Base-by-base conservation (phyloP, 2,113 vertebrate species). In the Actinemys pallida region DNA sequence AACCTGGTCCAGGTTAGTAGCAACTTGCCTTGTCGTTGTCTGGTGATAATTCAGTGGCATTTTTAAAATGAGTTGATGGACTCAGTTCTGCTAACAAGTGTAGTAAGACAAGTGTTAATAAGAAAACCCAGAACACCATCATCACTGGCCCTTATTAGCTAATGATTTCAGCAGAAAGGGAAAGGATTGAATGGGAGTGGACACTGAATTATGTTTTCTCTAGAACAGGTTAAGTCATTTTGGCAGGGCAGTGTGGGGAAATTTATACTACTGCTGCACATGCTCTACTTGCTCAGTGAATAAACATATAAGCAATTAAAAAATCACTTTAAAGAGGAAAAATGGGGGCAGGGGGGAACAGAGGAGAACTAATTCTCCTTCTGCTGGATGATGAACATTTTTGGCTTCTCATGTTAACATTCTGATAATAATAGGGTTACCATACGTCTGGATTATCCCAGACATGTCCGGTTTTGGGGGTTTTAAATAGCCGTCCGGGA, bases 1-100 rank as follows among this genome's bases (percentile, higher is more conserved):
- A 59, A 2, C 2, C 0, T 1, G 3, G 7, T 4, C 53, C n/a
- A 17, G 0, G 0, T 80, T 54, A 78, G 29, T 2, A 35, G 79
- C 49, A 42, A 45, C 39, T 78, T 7, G 39, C 10, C 10, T 78
- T 27, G 11, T 78, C 17, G 3, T 42, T 76, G 42, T 27, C 22
- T 29, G 75, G 75, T 78, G 11, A 47, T 47, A 49, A 47, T 93
- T 10, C 1, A 1, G 8, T 5, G 53, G 86, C 50, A 57, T 42
- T 76, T 24, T 5, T 6, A 27, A 1, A 25, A 54, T 47, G 75
- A 47, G 6, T 78, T 78, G 54, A 17, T 10, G 12, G 1, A 1
- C 52, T 82, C 20, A 42, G 27, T 19, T 59, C 6, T 45, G 42
- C 72, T 6, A 9, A 82, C 22, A 82, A 5, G 59, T 2, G 57